Conservation (phyloP, 2,797 vertebrate genomes). For the Falco berigora region DNA sequence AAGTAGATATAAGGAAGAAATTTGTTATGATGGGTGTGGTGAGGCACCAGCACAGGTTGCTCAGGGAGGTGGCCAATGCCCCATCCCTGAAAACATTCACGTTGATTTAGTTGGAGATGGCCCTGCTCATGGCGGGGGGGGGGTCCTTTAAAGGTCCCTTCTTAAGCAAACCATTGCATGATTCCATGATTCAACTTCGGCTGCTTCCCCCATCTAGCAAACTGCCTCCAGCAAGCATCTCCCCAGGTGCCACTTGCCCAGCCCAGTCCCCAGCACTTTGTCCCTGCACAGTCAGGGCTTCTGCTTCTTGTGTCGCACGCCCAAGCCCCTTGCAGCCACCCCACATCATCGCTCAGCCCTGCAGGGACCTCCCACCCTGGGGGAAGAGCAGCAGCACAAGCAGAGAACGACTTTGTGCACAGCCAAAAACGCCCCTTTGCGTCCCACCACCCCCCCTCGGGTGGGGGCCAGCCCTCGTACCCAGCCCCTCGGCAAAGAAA, state of each 20-base stretch:
- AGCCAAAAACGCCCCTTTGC: neutral
- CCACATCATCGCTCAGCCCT: neutral
- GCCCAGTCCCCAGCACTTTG: neutral
- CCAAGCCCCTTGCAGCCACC: neutral
- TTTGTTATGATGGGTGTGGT: rapidly evolving
- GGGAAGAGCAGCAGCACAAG: neutral
- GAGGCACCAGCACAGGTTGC: neutral
- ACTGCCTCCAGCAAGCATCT: neutral
- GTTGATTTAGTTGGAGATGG: rapidly evolving
- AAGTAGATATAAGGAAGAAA: neutral
- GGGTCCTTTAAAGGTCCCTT: too few relatives aligned
- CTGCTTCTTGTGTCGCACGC: rapidly evolving
- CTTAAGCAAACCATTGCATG: too few relatives aligned
- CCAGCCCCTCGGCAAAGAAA: rapidly evolving
- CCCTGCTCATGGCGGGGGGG: neutral
- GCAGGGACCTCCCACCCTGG: rapidly evolving
- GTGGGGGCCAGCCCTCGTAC: rapidly evolving
- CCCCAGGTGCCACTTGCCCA: neutral
- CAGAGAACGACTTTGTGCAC: rapidly evolving
- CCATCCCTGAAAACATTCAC: neutral
- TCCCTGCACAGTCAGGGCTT: neutral
- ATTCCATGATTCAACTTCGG: neutral
- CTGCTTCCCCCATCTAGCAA: neutral
- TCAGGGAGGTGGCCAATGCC: neutral
- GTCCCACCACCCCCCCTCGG: neutral